Conservation (phyloP, 2,888 invertebrate species). For the Heliconius erato region DNA sequence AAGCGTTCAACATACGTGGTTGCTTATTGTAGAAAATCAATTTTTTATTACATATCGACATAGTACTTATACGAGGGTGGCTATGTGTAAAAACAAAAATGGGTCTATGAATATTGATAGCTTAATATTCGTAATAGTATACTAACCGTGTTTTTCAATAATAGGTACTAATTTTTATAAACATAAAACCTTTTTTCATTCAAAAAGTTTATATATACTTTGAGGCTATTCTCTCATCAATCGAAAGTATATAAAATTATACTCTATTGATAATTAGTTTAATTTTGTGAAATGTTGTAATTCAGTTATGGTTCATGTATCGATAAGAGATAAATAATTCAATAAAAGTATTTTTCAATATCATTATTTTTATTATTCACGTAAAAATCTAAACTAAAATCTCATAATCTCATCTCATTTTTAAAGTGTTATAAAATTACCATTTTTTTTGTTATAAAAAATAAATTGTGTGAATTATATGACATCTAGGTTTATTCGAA, state of each 20-base stretch:
- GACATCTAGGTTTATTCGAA: too few relatives aligned
- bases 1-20: neutral
- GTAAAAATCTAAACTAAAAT: neutral
- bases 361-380: neutral
- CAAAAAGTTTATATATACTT: neutral
- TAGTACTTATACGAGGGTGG: neutral
- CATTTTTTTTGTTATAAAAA: neutral
- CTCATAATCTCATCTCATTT: neutral
- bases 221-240: too few relatives aligned
- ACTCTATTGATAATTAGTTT: too few relatives aligned
- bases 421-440: neutral
- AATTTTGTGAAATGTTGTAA: too few relatives aligned
- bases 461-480: neutral
- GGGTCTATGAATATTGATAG: neutral
- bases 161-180: neutral
- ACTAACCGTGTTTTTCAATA: neutral
- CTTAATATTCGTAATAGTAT: neutral
- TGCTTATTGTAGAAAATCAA: neutral
- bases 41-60: neutral
- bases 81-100: neutral
- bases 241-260: too few relatives aligned
- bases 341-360: neutral
- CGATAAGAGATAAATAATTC: neutral
- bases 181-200: neutral
- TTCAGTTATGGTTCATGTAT: neutral